These are phyloP conservation scores for Marisa cornuarietis DNA, from an alignment of 1,140 invertebrate genomes.

Conservation along the genomic window DNA sequence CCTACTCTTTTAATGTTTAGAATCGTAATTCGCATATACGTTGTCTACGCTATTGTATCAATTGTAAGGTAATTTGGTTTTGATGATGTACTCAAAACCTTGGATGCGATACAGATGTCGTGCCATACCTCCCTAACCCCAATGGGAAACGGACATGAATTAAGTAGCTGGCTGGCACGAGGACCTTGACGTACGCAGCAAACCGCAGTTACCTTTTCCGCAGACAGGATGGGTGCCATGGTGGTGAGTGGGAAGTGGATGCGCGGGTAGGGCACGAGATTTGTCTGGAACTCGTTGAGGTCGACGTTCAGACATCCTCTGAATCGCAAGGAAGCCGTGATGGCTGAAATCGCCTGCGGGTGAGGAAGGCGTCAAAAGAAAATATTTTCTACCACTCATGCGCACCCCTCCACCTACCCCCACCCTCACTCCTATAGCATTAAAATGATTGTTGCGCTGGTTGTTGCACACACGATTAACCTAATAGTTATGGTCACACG, in stretches of 20 bases:
- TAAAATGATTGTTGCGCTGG: too few species aligned
- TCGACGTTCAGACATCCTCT: constrained; percentile 79
- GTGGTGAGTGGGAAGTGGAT: constrained; percentile 64
- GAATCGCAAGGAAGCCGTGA: constrained; percentile 75
- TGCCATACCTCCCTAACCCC: background rate
- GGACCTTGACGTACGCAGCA: constrained; percentile 51
- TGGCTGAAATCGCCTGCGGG: constrained; percentile 69
- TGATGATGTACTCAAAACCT: background rate
- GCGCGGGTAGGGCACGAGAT: constrained; percentile 68
- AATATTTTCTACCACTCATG: background rate
- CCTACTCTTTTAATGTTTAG: too few species aligned
- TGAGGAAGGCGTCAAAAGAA: background rate
- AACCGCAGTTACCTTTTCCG: constrained; percentile 40
- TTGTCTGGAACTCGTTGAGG: constrained; percentile 78
- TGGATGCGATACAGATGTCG: background rate
- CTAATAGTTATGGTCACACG: too few species aligned
- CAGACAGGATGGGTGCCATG: constrained; percentile 51
- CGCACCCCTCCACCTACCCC: too few species aligned
- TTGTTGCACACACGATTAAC: too few species aligned
- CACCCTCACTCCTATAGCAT: too few species aligned
- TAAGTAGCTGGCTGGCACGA: constrained; percentile 63
- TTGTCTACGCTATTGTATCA: background rate
- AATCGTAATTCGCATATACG: too few species aligned
- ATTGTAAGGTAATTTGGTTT: background rate
- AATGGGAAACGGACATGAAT: background rate